A percentile compares a stretch with the other conserved stretches of the same genome.
These are phyloP conservation scores for Porites rus DNA, from an alignment of 92 coral and sea anemone genomes.

Conservation along the genomic window DNA sequence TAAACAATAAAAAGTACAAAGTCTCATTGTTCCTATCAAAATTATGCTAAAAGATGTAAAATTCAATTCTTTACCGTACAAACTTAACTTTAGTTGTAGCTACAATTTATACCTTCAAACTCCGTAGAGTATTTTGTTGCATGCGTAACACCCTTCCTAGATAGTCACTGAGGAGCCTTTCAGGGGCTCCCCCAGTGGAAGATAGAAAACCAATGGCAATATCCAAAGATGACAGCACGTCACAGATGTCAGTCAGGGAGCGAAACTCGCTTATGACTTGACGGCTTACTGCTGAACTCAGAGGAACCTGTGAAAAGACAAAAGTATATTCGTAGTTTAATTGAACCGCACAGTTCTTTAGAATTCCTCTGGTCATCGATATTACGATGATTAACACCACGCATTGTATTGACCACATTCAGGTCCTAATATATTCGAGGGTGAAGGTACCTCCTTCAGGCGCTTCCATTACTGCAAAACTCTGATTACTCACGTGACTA, in stretches of 20 bases:
- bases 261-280: conserved; percentile 64
- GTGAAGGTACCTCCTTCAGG: too few relatives aligned
- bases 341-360: too few relatives aligned
- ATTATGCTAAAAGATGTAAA: too few relatives aligned
- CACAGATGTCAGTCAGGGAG: conserved; percentile 78
- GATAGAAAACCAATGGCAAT: conserved; percentile 88
- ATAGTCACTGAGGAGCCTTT: conserved; percentile 73
- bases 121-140: conserved; percentile 74
- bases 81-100: not conserved
- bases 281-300: conserved; percentile 58
- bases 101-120: conserved; percentile 58
- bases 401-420: too few relatives aligned
- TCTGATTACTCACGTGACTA: too few relatives aligned
- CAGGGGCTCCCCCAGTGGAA: conserved; percentile 79
- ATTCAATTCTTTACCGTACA: not conserved
- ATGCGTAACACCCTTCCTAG: conserved; percentile 71
- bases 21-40: too few relatives aligned
- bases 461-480: too few relatives aligned
- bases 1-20: too few relatives aligned
- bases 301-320: conserved; percentile 43
- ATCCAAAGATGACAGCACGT: conserved; percentile 75
- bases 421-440: too few relatives aligned
- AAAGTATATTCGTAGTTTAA: not conserved
- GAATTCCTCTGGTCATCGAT: too few relatives aligned
- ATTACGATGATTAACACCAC: too few relatives aligned